Percentiles rank a stretch among this genome's conserved stretches.
Conservation (phyloP, 2,888 invertebrate species). For the Erannis defoliaria region DNA sequence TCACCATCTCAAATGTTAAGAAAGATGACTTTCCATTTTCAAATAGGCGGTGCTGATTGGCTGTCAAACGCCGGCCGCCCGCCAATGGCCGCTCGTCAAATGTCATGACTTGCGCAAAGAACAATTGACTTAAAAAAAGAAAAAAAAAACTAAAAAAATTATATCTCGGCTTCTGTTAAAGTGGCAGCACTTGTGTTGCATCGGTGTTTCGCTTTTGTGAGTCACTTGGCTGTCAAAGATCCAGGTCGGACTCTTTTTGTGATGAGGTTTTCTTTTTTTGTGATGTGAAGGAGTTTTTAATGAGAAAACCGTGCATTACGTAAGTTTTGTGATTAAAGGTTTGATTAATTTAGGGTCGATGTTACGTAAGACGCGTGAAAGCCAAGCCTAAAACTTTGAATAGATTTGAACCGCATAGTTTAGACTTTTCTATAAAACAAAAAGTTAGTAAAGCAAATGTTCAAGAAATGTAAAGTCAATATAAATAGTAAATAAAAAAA, state of each 20-base stretch:
- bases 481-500: too few species aligned
- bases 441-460: too few species aligned
- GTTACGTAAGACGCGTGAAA: background rate
- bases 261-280: conserved; percentile 31
- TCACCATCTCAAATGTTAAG: conserved; percentile 81
- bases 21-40: conserved; percentile 82
- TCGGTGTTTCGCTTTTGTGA: conserved; percentile 39
- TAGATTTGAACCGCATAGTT: too few species aligned
- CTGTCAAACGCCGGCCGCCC: conserved; percentile 78
- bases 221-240: conserved; percentile 41
- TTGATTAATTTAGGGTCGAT: background rate
- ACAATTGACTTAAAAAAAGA: conserved; percentile 71
- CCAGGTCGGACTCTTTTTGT: conserved; percentile 31
- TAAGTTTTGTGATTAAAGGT: background rate
- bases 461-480: too few species aligned
- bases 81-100: conserved; percentile 84
- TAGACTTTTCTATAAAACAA: too few species aligned
- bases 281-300: conserved; percentile 25
- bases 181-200: conserved; percentile 72
- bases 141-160: conserved; percentile 58
- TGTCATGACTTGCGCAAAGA: conserved; percentile 75
- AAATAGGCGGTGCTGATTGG: conserved; percentile 78
- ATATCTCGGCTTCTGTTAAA: conserved; percentile 80
- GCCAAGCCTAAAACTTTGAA: background rate
- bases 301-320: conserved; percentile 14